Evolutionary conservation across 2,113 vertebrate genomes (phyloP).

Genomic region (Octodon degus): DNA sequence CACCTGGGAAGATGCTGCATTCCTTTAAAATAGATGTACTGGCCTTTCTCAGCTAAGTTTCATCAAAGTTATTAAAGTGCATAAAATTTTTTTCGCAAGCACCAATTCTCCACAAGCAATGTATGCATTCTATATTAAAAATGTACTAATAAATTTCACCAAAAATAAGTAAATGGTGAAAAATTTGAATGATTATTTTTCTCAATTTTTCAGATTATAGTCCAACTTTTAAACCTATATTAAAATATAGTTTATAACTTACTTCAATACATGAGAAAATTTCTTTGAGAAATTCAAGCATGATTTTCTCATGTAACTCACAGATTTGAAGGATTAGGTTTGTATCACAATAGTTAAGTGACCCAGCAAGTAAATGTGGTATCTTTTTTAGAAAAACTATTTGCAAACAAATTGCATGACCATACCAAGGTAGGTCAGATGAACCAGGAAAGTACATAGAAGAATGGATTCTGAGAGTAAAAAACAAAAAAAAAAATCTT

Average conservation of each 20-base stretch:
- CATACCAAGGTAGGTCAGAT: background rate
- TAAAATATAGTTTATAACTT: background rate
- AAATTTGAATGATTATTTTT: background rate
- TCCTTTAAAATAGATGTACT: background rate
- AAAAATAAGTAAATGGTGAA: background rate
- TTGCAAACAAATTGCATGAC: background rate
- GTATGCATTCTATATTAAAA: background rate
- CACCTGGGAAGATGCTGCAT: background rate
- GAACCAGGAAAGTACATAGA: background rate
- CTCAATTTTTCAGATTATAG: background rate
- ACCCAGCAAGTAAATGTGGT: background rate
- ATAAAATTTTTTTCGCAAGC: background rate
- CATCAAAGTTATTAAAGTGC: background rate
- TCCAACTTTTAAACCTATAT: background rate
- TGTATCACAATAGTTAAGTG: background rate
- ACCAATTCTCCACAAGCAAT: background rate
- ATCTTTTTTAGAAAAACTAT: background rate
- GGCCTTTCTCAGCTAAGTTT: background rate
- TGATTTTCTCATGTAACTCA: background rate
- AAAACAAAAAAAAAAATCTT: background rate
- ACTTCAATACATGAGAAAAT: background rate
- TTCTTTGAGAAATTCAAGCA: background rate
- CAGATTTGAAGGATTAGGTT: background rate
- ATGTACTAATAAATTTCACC: background rate
- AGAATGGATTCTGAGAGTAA: background rate